A percentile compares a stretch with the other conserved stretches of the same genome.
Evolutionary conservation across 2,797 vertebrate species (phyloP).

Genomic region (Manis javanica): DNA sequence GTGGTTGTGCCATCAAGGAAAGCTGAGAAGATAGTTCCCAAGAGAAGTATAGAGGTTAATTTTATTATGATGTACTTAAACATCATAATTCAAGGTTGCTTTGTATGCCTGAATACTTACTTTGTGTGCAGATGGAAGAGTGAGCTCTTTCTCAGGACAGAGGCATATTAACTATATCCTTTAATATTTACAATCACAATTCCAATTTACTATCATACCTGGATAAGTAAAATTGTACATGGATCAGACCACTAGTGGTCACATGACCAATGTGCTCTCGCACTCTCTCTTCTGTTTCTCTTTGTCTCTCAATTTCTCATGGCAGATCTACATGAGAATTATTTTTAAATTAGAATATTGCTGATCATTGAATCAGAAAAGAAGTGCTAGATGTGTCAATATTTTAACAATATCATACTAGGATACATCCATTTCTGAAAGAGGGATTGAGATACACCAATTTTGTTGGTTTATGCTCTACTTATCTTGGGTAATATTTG

Average conservation of each 20-base stretch:
- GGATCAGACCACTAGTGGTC: not conserved
- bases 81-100: not conserved
- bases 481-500: not conserved
- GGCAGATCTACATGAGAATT: not conserved
- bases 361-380: not conserved
- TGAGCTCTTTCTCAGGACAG: not conserved
- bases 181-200: not conserved
- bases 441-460: not conserved
- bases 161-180: not conserved
- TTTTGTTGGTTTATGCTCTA: not conserved
- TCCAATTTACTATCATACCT: not conserved
- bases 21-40: not conserved
- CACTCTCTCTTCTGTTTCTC: too few species aligned
- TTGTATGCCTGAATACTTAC: not conserved
- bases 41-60: not conserved
- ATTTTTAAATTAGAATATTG: not conserved
- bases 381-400: not conserved
- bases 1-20: not conserved
- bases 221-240: not conserved
- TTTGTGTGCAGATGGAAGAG: not conserved
- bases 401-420: not conserved
- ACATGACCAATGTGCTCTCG: fast-evolving
- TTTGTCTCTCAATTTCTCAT: not conserved
- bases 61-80: not conserved
- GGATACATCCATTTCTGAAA: not conserved